A percentile compares a stretch with the other conserved stretches of the same genome.
phyloP scores from a whole-genome alignment of 2,888 invertebrate genomes.

The Lordiphosa fenestrarum region DNA sequence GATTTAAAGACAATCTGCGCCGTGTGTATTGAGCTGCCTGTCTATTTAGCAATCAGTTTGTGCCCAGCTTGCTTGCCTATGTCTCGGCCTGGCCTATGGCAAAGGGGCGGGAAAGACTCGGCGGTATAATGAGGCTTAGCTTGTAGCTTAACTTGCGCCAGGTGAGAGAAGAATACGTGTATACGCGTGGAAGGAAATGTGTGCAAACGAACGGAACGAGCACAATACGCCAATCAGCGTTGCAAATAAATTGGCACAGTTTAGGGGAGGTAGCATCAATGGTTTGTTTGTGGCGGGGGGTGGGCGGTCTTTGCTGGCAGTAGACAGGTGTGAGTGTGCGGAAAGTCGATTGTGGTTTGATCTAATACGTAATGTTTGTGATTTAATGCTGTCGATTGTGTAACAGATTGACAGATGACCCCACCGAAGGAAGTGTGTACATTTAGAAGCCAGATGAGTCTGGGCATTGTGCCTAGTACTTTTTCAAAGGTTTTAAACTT shows the following conservation, averaged over 20 bases:
- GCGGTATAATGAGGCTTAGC: slow-evolving; percentile 47
- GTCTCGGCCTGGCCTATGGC: slow-evolving; percentile 9
- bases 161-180: slow-evolving; percentile 22
- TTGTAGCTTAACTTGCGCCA: slow-evolving; percentile 27
- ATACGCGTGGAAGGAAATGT: slow-evolving; percentile 17
- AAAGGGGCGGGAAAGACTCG: slow-evolving; percentile 2
- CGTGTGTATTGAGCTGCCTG: slow-evolving; percentile 43
- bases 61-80: slow-evolving; percentile 29
- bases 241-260: slow-evolving; percentile 48
- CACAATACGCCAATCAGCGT: slow-evolving; percentile 47
- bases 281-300: neutral
- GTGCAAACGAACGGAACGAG: slow-evolving; percentile 18
- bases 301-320: neutral
- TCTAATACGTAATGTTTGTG: slow-evolving; percentile 38
- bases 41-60: slow-evolving; percentile 52
- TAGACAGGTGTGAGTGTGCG: slow-evolving; percentile 5
- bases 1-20: slow-evolving; percentile 37
- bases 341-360: slow-evolving; percentile 2
- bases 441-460: too few species aligned
- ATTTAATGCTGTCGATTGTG: slow-evolving; percentile 24
- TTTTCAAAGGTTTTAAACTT: too few species aligned
- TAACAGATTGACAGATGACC: too few species aligned
- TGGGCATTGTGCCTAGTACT: too few species aligned
- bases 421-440: too few species aligned
- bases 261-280: slow-evolving; percentile 1